Percentiles rank a stretch among this genome's conserved stretches.
Evolutionary conservation across 1,140 invertebrate genomes (phyloP).

Genomic region (Brachionus asplanchnoidis): DNA sequence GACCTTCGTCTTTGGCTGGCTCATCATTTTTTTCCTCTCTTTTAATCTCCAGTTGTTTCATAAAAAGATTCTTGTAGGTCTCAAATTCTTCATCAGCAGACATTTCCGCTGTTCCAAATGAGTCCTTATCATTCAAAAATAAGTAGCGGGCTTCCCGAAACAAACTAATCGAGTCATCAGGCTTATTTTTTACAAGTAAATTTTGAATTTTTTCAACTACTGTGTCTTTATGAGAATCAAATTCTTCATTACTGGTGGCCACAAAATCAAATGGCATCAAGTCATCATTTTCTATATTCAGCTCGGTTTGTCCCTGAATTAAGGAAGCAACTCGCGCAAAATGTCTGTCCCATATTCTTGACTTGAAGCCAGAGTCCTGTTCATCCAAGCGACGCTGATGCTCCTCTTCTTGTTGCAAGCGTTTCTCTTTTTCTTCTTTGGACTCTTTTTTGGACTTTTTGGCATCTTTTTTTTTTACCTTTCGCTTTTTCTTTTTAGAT

Average conservation of each 20-base stretch:
- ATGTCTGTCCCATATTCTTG: constrained; percentile 20
- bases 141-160: constrained; percentile 31
- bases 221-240: constrained; percentile 6
- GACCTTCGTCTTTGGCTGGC: neutral
- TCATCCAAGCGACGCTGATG: constrained; percentile 10
- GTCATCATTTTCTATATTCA: constrained; percentile 33
- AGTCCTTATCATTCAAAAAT: neutral
- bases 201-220: constrained; percentile 40
- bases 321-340: constrained; percentile 15
- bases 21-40: neutral
- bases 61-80: constrained; percentile 14
- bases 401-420: constrained; percentile 17
- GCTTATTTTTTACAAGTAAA: constrained; percentile 12
- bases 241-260: constrained; percentile 32
- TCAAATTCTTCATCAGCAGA: constrained; percentile 32
- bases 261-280: constrained; percentile 42
- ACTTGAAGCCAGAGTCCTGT: neutral
- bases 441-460: constrained; percentile 33
- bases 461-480: neutral
- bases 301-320: neutral
- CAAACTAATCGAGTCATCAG: constrained; percentile 22
- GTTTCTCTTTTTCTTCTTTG: constrained; percentile 36
- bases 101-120: neutral
- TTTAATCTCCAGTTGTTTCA: constrained; percentile 33
- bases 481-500: constrained; percentile 21